These are phyloP conservation scores for Stigmatopora argus DNA, from an alignment of 2,113 vertebrate species.

Conservation along the genomic window DNA sequence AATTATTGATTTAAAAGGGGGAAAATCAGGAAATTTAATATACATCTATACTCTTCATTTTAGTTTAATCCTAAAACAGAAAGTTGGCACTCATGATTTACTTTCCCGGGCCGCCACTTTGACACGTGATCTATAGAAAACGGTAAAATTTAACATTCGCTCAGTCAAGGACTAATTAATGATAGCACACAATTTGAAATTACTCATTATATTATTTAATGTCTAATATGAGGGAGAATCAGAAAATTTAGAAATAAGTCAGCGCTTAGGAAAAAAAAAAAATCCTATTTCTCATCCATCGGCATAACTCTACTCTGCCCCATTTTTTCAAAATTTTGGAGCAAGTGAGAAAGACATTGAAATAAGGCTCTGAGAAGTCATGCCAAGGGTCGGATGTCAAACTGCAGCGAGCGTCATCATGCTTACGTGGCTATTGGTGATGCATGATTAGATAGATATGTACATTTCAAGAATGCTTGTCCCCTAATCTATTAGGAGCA, in stretches of 20 bases:
- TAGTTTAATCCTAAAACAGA: too few species aligned
- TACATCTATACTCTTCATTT: too few species aligned
- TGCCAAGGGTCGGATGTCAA: slow-evolving; percentile 66
- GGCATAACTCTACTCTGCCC: slow-evolving; percentile 29
- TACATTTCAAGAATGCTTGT: slow-evolving; percentile 77
- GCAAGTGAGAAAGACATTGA: slow-evolving; percentile 19
- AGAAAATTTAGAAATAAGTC: slow-evolving; percentile 61
- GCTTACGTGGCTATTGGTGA: slow-evolving; percentile 45
- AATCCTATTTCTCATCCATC: slow-evolving; percentile 20
- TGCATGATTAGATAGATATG: slow-evolving; percentile 70
- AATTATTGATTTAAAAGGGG: too few species aligned
- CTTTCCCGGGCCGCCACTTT: too few species aligned
- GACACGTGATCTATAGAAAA: too few species aligned
- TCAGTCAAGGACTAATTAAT: slow-evolving; percentile 16
- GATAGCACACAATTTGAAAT: slow-evolving; percentile 33
- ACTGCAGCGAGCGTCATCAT: slow-evolving; percentile 66
- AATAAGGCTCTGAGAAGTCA: slow-evolving; percentile 38
- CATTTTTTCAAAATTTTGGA: slow-evolving; percentile 4
- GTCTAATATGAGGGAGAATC: slow-evolving; percentile 60
- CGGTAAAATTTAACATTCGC: too few species aligned
- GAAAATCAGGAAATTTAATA: too few species aligned
- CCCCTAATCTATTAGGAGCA: slow-evolving; percentile 68
- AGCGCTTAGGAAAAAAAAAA: slow-evolving; percentile 42
- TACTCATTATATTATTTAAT: slow-evolving; percentile 58
- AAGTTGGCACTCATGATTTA: too few species aligned